Evolutionary conservation across 1,140 invertebrate species (phyloP).

Genomic region (Musca domestica): DNA sequence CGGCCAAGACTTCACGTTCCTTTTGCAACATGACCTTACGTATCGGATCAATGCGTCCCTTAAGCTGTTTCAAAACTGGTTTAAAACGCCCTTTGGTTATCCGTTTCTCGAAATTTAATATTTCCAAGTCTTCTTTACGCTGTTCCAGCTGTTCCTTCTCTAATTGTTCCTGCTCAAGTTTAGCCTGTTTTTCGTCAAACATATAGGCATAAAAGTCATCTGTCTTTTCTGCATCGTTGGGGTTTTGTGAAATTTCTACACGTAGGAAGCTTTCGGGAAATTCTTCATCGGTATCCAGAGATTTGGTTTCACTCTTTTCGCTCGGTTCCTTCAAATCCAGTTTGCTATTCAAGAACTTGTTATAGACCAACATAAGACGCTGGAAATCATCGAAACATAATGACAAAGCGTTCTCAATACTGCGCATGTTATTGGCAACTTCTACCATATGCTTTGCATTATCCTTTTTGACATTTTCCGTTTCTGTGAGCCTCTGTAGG

Average conservation of each 20-base stretch:
- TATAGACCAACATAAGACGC: slow-evolving; percentile 49
- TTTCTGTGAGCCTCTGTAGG: slow-evolving; percentile 40
- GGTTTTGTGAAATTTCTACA: slow-evolving; percentile 44
- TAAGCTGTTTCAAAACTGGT: slow-evolving; percentile 48
- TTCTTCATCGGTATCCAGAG: slow-evolving; percentile 27
- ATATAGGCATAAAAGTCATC: slow-evolving; percentile 52
- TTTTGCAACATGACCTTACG: slow-evolving; percentile 48
- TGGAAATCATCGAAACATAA: slow-evolving; percentile 51
- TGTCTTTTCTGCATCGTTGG: slow-evolving; percentile 35
- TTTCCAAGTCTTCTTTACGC: slow-evolving; percentile 37
- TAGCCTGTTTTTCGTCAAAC: slow-evolving; percentile 47
- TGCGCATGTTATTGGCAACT: slow-evolving; percentile 48
- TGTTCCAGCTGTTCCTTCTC: slow-evolving; percentile 16
- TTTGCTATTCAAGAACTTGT: slow-evolving; percentile 50
- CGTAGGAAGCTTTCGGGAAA: slow-evolving; percentile 46
- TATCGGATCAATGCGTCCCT: slow-evolving; percentile 52
- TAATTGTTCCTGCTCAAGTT: slow-evolving; percentile 34
- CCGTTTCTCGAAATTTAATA: slow-evolving; percentile 49
- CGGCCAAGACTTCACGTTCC: slow-evolving; percentile 44
- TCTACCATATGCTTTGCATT: slow-evolving; percentile 44
- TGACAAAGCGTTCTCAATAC: slow-evolving; percentile 46
- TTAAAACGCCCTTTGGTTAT: slow-evolving; percentile 47
- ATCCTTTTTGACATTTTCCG: slow-evolving; percentile 41
- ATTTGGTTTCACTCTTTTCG: slow-evolving; percentile 20
- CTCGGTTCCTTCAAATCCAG: slow-evolving; percentile 30